Evolutionary conservation across 2,113 vertebrate genomes (phyloP), one percentile per base, ranked within the genome.

Genomic region (Eubucco bourcierii): DNA sequence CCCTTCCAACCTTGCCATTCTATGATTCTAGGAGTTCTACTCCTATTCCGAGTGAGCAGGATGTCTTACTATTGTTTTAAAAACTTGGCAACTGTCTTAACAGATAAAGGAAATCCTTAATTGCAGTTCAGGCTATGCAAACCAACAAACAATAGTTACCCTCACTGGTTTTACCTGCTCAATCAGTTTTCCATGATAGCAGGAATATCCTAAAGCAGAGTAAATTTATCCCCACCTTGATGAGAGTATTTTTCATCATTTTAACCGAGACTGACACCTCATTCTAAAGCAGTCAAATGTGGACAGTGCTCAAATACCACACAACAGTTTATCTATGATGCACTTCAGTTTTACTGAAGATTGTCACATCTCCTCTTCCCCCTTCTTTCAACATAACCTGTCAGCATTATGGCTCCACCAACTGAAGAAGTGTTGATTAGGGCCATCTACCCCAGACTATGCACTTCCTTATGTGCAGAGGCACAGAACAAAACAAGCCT

Each of bases 391-490:
- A 77, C 66, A 85, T 37, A 70, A 46, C 61, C 60, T 74, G 78
- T 93, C 84, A 95, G 94, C 90, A 89, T 95, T 95, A 96, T 95
- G 92, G 96, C 96, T 96, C 73, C 91, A 96, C 93, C 93, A 56
- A 89, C 87, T 74, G 91, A 93, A 96, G 92, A 92, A 96, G 64
- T 47, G 41, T 63, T 16, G 21, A 46, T 31, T 50, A 81, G 29
- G 41, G 71, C 64, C 78, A 67, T 56, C 72, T 82, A 81, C 67
- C 87, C 68, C 75, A 70, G 52, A 10, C 80, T 89, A 16, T 28
- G 33, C 47, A 46, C 39, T 58, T 63, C 75, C 71, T 87, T 55
- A 81, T n/a, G 65, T 17, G 67, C 56, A 90, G 85, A 53, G 79
- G 37, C 77, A 92, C 8, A 81, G 77, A 92, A 91, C 58, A 86